phyloP scores from a whole-genome alignment of 2,888 invertebrate genomes.

The Eupithecia pulchellata region DNA sequence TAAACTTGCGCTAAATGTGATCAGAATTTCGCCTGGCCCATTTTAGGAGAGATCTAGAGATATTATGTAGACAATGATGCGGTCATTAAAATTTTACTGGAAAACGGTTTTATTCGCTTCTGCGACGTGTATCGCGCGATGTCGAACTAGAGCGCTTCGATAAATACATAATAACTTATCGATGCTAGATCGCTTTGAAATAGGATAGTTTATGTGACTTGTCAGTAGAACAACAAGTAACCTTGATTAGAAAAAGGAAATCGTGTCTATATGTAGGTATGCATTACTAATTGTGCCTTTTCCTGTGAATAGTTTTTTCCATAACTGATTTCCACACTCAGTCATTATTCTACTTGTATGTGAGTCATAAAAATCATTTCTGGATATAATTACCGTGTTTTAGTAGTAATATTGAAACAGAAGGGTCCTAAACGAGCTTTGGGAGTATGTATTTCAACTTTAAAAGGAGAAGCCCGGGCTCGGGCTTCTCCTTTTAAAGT shows the following conservation, averaged over 20 bases:
- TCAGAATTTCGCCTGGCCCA: constrained; percentile 20
- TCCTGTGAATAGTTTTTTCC: background rate
- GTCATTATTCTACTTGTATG: background rate
- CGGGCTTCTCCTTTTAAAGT: too few relatives aligned
- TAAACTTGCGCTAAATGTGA: constrained; percentile 26
- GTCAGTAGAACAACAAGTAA: background rate
- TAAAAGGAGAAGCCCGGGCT: too few relatives aligned
- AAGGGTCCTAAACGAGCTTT: too few relatives aligned
- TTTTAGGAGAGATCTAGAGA: background rate
- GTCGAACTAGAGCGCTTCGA: background rate
- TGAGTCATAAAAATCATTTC: too few relatives aligned
- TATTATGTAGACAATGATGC: background rate
- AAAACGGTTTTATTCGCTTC: background rate
- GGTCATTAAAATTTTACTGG: background rate
- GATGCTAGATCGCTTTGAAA: background rate
- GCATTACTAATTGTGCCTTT: background rate
- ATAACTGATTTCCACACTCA: background rate
- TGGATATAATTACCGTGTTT: too few relatives aligned
- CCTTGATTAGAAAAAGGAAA: constrained; percentile 18
- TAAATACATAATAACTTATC: too few relatives aligned
- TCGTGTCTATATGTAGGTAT: background rate
- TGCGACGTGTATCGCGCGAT: background rate
- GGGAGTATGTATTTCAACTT: too few relatives aligned
- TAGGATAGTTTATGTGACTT: background rate
- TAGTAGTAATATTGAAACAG: too few relatives aligned